phyloP scores from a whole-genome alignment of 2,888 invertebrate genomes.

The Busseola fusca region DNA sequence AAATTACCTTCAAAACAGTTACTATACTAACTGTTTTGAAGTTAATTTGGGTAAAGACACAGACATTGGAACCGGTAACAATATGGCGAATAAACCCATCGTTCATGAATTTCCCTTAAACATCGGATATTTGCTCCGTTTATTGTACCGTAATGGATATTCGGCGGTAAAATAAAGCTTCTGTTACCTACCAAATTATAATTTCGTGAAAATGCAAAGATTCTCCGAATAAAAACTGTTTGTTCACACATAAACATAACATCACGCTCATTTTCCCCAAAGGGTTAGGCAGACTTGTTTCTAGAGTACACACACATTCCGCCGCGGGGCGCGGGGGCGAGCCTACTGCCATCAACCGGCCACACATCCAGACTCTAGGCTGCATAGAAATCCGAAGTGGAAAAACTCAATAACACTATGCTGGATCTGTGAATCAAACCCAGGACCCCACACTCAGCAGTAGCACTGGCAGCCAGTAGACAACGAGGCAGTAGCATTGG shows the following conservation, averaged over 20 bases:
- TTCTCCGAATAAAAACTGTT: constrained; percentile 16
- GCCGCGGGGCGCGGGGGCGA: neutral
- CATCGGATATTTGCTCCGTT: constrained; percentile 32
- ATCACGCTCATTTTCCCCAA: neutral
- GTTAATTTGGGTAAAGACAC: too few relatives aligned
- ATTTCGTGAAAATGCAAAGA: constrained; percentile 39
- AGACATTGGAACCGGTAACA: constrained; percentile 26
- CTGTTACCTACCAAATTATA: constrained; percentile 52
- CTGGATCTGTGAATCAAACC: neutral
- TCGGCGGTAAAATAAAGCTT: constrained; percentile 47
- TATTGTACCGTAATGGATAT: constrained; percentile 50
- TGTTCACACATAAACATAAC: neutral
- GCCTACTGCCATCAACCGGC: neutral
- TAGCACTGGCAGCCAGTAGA: too few relatives aligned
- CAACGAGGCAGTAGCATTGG: too few relatives aligned
- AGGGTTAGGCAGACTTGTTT: neutral
- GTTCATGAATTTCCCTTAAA: constrained; percentile 21
- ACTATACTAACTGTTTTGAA: too few relatives aligned
- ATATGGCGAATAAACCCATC: constrained; percentile 27
- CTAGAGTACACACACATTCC: neutral
- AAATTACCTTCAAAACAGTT: constrained; percentile 12
- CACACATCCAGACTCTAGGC: neutral
- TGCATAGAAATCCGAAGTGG: neutral
- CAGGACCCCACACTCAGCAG: neutral
- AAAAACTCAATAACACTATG: neutral